A percentile compares a stretch with the other conserved stretches of the same genome.
These are phyloP conservation scores for Notothenia coriiceps DNA, from an alignment of 2,113 vertebrate species.

Conservation along the genomic window DNA sequence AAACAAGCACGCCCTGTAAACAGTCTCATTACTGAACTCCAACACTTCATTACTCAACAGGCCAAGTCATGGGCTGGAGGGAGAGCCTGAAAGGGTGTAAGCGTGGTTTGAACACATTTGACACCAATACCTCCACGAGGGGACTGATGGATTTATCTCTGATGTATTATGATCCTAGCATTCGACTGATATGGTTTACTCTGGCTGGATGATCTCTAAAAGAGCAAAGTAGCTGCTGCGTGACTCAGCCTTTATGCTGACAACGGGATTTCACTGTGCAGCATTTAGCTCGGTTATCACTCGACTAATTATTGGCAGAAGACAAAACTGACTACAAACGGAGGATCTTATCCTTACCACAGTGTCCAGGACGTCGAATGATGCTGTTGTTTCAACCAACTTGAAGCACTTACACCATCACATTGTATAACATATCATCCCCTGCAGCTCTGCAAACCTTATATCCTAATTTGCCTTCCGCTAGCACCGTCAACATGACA, in stretches of 20 bases:
- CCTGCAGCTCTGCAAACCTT: slow-evolving; percentile 65
- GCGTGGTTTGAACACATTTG: slow-evolving; percentile 63
- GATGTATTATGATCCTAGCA: slow-evolving; percentile 51
- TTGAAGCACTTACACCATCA: slow-evolving; percentile 40
- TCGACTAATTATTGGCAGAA: slow-evolving; percentile 17
- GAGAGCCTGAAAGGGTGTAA: slow-evolving; percentile 62
- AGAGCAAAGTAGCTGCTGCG: slow-evolving; percentile 31
- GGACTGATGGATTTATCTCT: slow-evolving; percentile 75
- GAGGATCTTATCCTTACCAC: slow-evolving; percentile 38
- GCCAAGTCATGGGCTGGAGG: slow-evolving; percentile 67
- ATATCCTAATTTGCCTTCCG: slow-evolving; percentile 63
- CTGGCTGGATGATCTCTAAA: slow-evolving; percentile 40
- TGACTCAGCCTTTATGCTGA: slow-evolving; percentile 37
- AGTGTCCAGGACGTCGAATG: slow-evolving; percentile 42
- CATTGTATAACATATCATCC: slow-evolving; percentile 45
- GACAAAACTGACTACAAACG: slow-evolving; percentile 22
- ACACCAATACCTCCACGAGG: slow-evolving; percentile 38
- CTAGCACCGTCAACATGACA: slow-evolving; percentile 56
- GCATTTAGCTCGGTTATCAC: slow-evolving; percentile 30
- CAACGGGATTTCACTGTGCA: slow-evolving; percentile 31
- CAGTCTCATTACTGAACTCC: slow-evolving; percentile 84
- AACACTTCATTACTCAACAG: slow-evolving; percentile 86
- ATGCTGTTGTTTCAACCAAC: slow-evolving; percentile 40
- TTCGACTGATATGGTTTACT: slow-evolving; percentile 43
- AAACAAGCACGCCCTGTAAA: slow-evolving; percentile 86